phyloP scores from a whole-genome alignment of 2,113 vertebrate genomes.

The Nanorana parkeri region DNA sequence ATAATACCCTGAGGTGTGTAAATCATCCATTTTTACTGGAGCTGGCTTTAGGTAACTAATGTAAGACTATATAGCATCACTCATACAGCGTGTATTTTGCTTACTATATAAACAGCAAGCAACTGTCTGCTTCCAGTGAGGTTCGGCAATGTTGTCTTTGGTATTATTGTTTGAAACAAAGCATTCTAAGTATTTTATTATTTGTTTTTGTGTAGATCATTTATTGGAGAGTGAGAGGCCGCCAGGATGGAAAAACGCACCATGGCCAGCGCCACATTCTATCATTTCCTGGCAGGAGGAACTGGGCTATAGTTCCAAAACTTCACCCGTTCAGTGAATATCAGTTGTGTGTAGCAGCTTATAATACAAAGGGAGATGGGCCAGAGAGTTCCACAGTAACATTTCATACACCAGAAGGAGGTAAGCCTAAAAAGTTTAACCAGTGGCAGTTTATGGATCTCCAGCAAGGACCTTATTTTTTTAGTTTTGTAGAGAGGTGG shows the following conservation, averaged over 20 bases:
- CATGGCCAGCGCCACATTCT: constrained; percentile 81
- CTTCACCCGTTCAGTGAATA: constrained; percentile 92
- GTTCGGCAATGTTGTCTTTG: too few species aligned
- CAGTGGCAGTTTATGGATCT: too few species aligned
- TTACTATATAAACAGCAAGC: too few species aligned
- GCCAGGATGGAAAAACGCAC: constrained; percentile 79
- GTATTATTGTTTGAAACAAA: too few species aligned
- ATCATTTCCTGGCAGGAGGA: constrained; percentile 80
- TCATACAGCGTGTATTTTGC: too few species aligned
- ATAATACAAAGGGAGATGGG: constrained; percentile 89
- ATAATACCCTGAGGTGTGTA: too few species aligned
- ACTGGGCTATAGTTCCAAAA: constrained; percentile 78
- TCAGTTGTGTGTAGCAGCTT: constrained; percentile 85
- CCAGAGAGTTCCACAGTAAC: constrained; percentile 83
- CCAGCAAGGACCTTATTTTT: too few species aligned
- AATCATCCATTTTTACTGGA: too few species aligned
- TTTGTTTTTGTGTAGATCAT: constrained; percentile 76
- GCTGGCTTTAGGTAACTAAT: too few species aligned
- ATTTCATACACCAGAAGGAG: constrained; percentile 96
- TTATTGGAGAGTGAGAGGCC: constrained; percentile 89
- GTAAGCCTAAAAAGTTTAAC: constrained; percentile 69
- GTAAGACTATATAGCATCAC: too few species aligned
- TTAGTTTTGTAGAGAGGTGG: too few species aligned
- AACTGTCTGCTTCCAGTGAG: too few species aligned
- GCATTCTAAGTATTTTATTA: background rate